Base-by-base conservation (phyloP, 2,888 invertebrate species). In the Mesochorus sp. region DNA sequence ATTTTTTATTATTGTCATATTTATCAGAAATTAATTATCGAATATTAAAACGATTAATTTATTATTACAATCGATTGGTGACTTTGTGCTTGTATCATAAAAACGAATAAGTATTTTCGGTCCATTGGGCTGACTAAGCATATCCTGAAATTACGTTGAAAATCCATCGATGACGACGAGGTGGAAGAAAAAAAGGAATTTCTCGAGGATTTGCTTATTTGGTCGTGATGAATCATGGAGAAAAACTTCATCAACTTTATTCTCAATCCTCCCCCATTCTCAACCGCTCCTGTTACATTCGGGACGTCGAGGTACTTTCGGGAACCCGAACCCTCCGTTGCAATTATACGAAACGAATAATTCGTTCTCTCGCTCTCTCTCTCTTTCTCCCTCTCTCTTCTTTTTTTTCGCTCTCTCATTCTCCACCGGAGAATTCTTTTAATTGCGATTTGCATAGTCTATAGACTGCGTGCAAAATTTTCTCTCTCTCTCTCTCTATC, bases 361-460 rank as follows among this genome's bases (percentile, higher is more conserved):
- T 67, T 68, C 57, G 47, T 53, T 17, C 19, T 12, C 42, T 34
- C 68, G 49, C 26, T 51, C n/a, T n/a, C n/a, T n/a, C n/a, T n/a
- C n/a, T n/a, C n/a, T n/a, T n/a, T n/a, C n/a, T n/a, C n/a, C 57
- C 19, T 31, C 31, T 28, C 42, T 61, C 24, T 44, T 70, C 12
- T 42, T 59, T 59, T 57, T 26, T 21, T 34, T 21, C 57, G 26
- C n/a, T n/a, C 37, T 37, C 39, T 67, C 51, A 64, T 62, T 49
- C 37, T 39, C 57, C 47, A 49, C 28, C 31, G 42, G 51, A 68
- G 76, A 67, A 67, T 71, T 72, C 55, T 67, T 66, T 79, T 79
- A 71, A 77, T 77, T 77, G 67, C 77, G 57, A 73, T 76, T 59
- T 74, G 71, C 55, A 74, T 68, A 80, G 71, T 44, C 77, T 39